A percentile compares a stretch with the other conserved stretches of the same genome.
phyloP scores from a whole-genome alignment of 2,113 vertebrate species.

The Vimba vimba region DNA sequence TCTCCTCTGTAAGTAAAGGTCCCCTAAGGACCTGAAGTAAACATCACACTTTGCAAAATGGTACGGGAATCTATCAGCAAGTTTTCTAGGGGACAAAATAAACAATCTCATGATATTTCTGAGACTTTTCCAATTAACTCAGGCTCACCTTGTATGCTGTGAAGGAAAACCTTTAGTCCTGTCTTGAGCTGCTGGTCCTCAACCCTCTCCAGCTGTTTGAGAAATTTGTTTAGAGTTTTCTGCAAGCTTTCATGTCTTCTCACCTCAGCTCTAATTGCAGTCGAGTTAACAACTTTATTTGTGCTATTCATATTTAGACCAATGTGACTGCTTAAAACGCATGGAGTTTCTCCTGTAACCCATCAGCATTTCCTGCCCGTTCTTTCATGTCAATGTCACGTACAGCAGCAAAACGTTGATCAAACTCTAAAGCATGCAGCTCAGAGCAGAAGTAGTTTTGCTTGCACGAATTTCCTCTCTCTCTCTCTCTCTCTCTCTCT shows the following conservation, averaged over 20 bases:
- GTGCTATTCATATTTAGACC: slow-evolving; percentile 75
- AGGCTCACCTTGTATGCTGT: slow-evolving; percentile 78
- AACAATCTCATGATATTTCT: not conserved
- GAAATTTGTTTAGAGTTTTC: slow-evolving; percentile 71
- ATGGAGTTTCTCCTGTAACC: slow-evolving; percentile 61
- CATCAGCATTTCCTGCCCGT: slow-evolving; percentile 62
- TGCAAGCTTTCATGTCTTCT: slow-evolving; percentile 76
- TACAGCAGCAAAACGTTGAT: slow-evolving; percentile 6
- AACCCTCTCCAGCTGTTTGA: slow-evolving; percentile 77
- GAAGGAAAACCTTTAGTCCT: slow-evolving; percentile 74
- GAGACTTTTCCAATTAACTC: not conserved
- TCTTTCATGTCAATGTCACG: slow-evolving; percentile 40
- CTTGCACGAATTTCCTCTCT: slow-evolving; percentile 72
- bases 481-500: slow-evolving; percentile 52
- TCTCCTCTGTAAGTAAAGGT: not conserved
- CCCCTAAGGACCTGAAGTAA: not conserved
- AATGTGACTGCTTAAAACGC: slow-evolving; percentile 54
- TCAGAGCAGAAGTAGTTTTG: slow-evolving; percentile 35
- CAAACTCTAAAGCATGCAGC: slow-evolving; percentile 10
- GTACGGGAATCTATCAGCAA: not conserved
- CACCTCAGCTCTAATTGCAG: slow-evolving; percentile 80
- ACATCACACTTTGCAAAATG: not conserved
- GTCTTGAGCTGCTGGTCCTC: slow-evolving; percentile 73
- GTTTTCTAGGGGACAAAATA: not conserved
- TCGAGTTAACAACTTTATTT: slow-evolving; percentile 73